These are phyloP conservation scores for Empidonax alnorum DNA, from an alignment of 2,113 vertebrate genomes.

Conservation along the genomic window DNA sequence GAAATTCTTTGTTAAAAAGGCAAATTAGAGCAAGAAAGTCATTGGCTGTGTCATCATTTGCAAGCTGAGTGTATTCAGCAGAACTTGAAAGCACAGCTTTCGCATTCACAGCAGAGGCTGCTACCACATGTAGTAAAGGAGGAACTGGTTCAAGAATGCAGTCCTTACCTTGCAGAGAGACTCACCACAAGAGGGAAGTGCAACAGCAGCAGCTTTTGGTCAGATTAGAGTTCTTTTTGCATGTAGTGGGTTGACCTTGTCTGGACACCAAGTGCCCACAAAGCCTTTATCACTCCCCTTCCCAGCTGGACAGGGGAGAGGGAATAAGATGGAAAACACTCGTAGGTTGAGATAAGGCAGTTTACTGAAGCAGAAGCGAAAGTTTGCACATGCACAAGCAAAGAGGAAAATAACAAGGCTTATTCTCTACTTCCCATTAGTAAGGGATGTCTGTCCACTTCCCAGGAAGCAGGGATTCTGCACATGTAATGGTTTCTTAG, in stretches of 20 bases:
- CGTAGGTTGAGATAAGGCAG: not conserved
- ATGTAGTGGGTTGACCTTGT: not conserved
- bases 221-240: not conserved
- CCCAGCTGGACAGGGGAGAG: not conserved
- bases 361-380: not conserved
- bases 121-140: not conserved
- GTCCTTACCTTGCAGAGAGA: not conserved
- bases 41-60: not conserved
- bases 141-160: not conserved
- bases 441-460: not conserved
- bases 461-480: not conserved
- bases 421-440: not conserved
- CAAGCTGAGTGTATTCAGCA: not conserved
- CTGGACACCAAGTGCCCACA: not conserved
- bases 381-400: not conserved
- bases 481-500: not conserved
- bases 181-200: not conserved
- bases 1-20: not conserved
- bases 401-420: not conserved
- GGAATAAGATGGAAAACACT: not conserved
- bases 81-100: not conserved
- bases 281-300: not conserved
- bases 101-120: not conserved
- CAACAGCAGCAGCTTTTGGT: not conserved
- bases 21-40: not conserved